phyloP scores from a whole-genome alignment of 2,797 vertebrate genomes.

The Strix occidentalis region DNA sequence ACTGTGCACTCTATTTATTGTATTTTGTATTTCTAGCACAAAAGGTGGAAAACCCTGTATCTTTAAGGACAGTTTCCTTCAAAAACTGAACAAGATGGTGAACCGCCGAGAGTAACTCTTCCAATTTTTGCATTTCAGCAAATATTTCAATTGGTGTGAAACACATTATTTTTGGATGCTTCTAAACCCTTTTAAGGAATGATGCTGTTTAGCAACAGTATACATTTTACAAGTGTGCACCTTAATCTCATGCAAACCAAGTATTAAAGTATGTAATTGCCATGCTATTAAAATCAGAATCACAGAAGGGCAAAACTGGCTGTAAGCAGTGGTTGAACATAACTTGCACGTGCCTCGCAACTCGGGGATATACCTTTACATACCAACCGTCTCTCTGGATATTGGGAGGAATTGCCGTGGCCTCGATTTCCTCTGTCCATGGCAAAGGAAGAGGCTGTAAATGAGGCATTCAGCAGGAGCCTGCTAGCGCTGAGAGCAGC shows the following conservation, averaged over 20 bases:
- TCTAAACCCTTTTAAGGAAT: not conserved
- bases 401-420: not conserved
- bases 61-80: not conserved
- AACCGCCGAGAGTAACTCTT: not conserved
- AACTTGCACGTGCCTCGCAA: fast-evolving
- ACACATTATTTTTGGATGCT: not conserved
- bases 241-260: constrained; percentile 2
- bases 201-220: not conserved
- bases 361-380: not conserved
- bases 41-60: not conserved
- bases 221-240: not conserved
- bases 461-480: fast-evolving
- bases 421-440: fast-evolving
- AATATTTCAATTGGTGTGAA: not conserved
- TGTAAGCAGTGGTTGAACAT: not conserved
- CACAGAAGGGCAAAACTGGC: not conserved
- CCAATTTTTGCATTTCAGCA: not conserved
- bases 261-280: not conserved
- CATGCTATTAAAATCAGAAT: not conserved
- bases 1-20: not conserved
- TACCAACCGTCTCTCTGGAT: not conserved
- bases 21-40: not conserved
- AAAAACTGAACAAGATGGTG: not conserved
- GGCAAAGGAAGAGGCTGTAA: not conserved
- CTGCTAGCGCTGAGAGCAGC: not conserved